These are phyloP conservation scores for Drosophila falleni DNA, from an alignment of 2,888 invertebrate genomes.

Conservation along the genomic window DNA sequence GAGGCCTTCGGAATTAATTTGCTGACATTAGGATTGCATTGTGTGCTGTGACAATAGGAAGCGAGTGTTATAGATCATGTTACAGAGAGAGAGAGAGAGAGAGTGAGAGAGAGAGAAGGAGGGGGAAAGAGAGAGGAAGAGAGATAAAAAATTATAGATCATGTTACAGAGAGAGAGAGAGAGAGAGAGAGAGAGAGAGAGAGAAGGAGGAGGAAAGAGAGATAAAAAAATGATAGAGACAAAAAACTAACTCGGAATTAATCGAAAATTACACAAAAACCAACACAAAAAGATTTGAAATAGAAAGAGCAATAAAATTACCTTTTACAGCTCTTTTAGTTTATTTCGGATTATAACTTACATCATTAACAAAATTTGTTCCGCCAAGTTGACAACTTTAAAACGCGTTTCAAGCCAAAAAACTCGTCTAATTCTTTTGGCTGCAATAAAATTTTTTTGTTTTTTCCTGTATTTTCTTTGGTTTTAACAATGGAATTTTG, in stretches of 20 bases:
- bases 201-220: slow-evolving; percentile 3
- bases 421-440: slow-evolving; percentile 53
- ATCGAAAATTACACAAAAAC: slow-evolving; percentile 48
- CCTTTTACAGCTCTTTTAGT: slow-evolving; percentile 74
- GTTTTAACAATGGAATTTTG: slow-evolving; percentile 10
- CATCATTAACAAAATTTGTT: slow-evolving; percentile 78
- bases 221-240: neutral
- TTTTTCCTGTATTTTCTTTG: slow-evolving; percentile 22
- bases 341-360: slow-evolving; percentile 72
- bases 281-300: slow-evolving; percentile 16
- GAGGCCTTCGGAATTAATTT: slow-evolving; percentile 72
- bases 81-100: slow-evolving; percentile 33
- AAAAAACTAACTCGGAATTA: slow-evolving; percentile 29
- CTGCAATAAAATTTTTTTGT: slow-evolving; percentile 61
- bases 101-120: slow-evolving; percentile 11
- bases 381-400: slow-evolving; percentile 74
- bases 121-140: neutral
- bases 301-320: slow-evolving; percentile 57
- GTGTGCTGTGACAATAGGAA: slow-evolving; percentile 55
- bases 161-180: slow-evolving; percentile 47
- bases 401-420: slow-evolving; percentile 58
- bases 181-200: neutral
- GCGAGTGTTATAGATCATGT: slow-evolving; percentile 65
- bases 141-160: slow-evolving; percentile 50
- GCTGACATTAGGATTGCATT: slow-evolving; percentile 71